Evolutionary conservation across 2,797 vertebrate species (phyloP).

Genomic region (Phoeniculus purpureus): DNA sequence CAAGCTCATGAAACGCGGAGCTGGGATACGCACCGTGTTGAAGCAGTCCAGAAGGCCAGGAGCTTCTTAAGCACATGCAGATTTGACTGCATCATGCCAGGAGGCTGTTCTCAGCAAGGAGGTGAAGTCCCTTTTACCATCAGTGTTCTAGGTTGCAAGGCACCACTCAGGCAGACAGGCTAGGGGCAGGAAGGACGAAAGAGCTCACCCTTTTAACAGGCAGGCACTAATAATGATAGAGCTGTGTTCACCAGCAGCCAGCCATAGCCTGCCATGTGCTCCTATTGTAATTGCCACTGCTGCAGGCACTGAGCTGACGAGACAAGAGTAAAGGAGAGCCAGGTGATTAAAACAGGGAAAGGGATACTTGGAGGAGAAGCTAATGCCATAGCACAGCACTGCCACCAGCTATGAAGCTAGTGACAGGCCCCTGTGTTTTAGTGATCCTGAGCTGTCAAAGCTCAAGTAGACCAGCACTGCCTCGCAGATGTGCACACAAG

Average conservation of each 20-base stretch:
- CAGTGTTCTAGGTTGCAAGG: neutral
- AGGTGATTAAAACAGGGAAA: neutral
- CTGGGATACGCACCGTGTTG: conserved; percentile 30
- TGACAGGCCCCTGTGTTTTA: accelerated
- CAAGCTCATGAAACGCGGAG: accelerated
- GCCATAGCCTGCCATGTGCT: neutral
- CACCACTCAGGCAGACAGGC: neutral
- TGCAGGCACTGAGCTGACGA: conserved; percentile 11
- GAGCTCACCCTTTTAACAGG: conserved; percentile 57
- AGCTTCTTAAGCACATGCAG: conserved; percentile 17
- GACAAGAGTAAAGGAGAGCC: neutral
- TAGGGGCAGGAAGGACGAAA: conserved; percentile 19
- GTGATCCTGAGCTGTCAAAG: neutral
- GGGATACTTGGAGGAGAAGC: neutral
- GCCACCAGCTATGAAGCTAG: neutral
- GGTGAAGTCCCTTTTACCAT: neutral
- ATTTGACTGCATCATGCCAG: conserved; percentile 23
- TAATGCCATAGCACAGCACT: neutral
- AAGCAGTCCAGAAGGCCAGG: conserved; percentile 26
- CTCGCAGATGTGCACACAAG: neutral
- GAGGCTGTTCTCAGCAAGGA: neutral
- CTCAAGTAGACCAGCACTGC: neutral
- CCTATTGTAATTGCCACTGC: conserved; percentile 22
- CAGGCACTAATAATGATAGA: conserved; percentile 68
- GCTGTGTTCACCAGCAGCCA: neutral